A percentile compares a stretch with the other conserved stretches of the same genome.
Conservation (phyloP, 2,888 invertebrate genomes). For the Ophion costatus region DNA sequence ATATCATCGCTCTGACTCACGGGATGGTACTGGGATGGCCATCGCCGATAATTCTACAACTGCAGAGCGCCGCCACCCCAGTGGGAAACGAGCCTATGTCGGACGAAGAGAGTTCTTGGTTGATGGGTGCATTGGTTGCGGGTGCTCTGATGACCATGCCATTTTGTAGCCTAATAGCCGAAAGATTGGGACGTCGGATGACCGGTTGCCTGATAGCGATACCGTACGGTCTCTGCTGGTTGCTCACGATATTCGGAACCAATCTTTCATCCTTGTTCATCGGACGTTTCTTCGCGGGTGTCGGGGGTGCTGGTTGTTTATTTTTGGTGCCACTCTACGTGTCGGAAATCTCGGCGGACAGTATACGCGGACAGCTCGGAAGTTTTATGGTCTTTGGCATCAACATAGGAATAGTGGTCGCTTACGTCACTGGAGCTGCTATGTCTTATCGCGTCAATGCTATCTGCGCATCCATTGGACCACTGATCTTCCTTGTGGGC, state of each 20-base stretch:
- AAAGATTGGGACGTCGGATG: slow-evolving; percentile 85
- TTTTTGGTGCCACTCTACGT: slow-evolving; percentile 87
- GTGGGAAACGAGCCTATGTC: slow-evolving; percentile 84
- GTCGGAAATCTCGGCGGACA: slow-evolving; percentile 87
- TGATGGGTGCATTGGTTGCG: slow-evolving; percentile 85
- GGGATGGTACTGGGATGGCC: slow-evolving; percentile 85
- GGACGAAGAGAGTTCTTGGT: slow-evolving; percentile 84
- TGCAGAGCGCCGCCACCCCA: slow-evolving; percentile 82
- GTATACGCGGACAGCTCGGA: slow-evolving; percentile 85
- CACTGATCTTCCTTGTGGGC: slow-evolving; percentile 81
- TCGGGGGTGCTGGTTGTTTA: slow-evolving; percentile 85
- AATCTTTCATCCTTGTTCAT: slow-evolving; percentile 83
- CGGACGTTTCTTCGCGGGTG: slow-evolving; percentile 86
- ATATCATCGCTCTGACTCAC: slow-evolving; percentile 80
- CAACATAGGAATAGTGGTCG: slow-evolving; percentile 83
- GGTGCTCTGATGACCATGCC: slow-evolving; percentile 85
- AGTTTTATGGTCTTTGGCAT: slow-evolving; percentile 84
- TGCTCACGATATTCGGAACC: slow-evolving; percentile 84
- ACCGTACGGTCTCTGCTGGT: slow-evolving; percentile 86
- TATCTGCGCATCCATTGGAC: slow-evolving; percentile 80
- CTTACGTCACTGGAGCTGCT: slow-evolving; percentile 83
- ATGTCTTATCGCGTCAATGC: slow-evolving; percentile 84
- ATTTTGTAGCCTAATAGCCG: slow-evolving; percentile 83
- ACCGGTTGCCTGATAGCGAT: slow-evolving; percentile 85
- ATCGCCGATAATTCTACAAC: slow-evolving; percentile 85